Conservation (phyloP, 2,797 vertebrate species). For the Fringilla coelebs region DNA sequence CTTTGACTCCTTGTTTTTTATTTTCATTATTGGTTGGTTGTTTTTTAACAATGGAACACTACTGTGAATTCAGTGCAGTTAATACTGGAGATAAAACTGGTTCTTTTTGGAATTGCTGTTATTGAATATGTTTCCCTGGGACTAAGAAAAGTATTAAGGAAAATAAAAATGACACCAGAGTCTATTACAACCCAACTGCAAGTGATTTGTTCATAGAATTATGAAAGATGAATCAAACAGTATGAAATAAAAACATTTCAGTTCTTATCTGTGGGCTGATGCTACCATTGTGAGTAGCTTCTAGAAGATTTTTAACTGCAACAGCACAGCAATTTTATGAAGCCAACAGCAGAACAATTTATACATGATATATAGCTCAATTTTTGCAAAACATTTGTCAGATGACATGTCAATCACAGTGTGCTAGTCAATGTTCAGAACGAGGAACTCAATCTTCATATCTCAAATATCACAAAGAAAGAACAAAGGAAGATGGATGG, state of each 20-base stretch:
- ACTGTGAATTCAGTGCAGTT: not conserved
- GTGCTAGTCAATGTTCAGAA: not conserved
- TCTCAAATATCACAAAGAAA: not conserved
- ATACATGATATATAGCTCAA: not conserved
- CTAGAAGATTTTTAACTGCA: not conserved
- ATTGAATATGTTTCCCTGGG: not conserved
- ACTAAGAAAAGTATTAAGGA: not conserved
- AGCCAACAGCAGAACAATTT: not conserved
- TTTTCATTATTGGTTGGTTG: accelerated
- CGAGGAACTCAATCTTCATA: not conserved
- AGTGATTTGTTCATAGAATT: conserved; percentile 10
- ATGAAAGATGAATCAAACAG: not conserved
- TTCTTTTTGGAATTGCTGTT: not conserved
- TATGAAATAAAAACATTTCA: conserved; percentile 11
- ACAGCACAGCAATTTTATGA: not conserved
- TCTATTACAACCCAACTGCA: not conserved
- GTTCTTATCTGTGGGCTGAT: not conserved
- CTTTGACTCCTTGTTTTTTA: not conserved
- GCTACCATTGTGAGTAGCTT: not conserved
- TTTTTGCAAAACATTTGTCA: conserved; percentile 36
- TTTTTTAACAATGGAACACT: not conserved
- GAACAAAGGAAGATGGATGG: not conserved
- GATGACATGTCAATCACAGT: conserved; percentile 3
- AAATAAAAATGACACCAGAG: not conserved
- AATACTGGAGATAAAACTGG: not conserved